Evolutionary conservation across 2,797 vertebrate species (phyloP).

Genomic region (Saxicola maurus): DNA sequence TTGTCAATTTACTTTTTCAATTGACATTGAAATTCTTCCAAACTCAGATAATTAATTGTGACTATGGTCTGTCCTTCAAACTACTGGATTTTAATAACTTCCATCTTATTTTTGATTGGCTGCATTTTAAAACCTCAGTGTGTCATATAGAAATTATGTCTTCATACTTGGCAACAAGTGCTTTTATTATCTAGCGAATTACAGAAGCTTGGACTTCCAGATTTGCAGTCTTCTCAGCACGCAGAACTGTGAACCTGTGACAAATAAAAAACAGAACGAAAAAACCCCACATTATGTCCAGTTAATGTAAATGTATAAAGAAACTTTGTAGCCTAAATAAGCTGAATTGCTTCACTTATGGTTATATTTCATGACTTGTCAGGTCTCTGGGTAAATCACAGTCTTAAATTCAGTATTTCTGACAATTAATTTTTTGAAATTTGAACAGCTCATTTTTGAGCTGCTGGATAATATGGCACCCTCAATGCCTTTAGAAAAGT

Average conservation of each 20-base stretch:
- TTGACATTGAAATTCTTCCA: neutral
- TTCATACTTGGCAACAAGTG: neutral
- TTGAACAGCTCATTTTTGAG: neutral
- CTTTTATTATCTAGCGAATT: neutral
- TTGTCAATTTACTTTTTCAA: neutral
- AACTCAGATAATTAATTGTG: neutral
- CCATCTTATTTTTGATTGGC: neutral
- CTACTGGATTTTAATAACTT: neutral
- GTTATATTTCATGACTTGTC: neutral
- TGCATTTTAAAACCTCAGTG: neutral
- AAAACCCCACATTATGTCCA: rapidly evolving
- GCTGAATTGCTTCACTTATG: neutral
- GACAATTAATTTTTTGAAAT: neutral
- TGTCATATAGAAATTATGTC: neutral
- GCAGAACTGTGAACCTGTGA: neutral
- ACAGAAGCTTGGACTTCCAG: neutral
- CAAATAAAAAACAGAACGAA: neutral
- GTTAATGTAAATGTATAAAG: neutral
- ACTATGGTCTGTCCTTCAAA: neutral
- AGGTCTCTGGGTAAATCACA: neutral
- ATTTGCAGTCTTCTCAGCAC: neutral
- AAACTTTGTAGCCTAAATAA: neutral
- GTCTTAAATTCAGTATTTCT: neutral
- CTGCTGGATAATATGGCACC: neutral
- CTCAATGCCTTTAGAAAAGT: neutral